phyloP scores from a whole-genome alignment of 2,113 vertebrate genomes.

The Meles meles region DNA sequence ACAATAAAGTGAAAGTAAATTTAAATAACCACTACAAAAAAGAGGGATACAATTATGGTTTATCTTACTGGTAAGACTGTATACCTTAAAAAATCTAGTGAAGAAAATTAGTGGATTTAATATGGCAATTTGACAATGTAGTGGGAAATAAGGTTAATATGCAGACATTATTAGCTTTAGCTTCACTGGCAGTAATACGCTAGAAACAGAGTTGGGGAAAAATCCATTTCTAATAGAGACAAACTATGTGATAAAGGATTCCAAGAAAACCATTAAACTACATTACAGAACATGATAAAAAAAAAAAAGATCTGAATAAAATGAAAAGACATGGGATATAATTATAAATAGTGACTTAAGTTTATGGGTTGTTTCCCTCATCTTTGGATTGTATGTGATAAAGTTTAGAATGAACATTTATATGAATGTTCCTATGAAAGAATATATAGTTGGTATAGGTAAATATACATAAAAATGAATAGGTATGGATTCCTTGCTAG shows the following conservation, averaged over 20 bases:
- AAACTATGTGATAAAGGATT: neutral
- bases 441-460: neutral
- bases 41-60: neutral
- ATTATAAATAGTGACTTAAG: neutral
- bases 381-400: neutral
- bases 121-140: neutral
- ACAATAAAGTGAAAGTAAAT: neutral
- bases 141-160: neutral
- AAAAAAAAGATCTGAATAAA: neutral
- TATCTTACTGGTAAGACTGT: neutral
- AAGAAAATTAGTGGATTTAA: conserved; percentile 13
- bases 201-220: conserved; percentile 2
- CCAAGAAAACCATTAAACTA: neutral
- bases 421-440: neutral
- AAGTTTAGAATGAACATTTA: neutral
- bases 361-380: neutral
- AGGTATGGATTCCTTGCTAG: neutral
- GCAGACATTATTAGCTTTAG: conserved; percentile 11
- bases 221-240: neutral
- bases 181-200: neutral
- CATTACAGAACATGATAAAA: neutral
- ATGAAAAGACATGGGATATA: neutral
- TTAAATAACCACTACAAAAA: neutral
- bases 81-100: neutral
- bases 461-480: neutral